A percentile compares a stretch with the other conserved stretches of the same genome.
Conservation (phyloP, 2,113 vertebrate species). For the Nipponia nippon region DNA sequence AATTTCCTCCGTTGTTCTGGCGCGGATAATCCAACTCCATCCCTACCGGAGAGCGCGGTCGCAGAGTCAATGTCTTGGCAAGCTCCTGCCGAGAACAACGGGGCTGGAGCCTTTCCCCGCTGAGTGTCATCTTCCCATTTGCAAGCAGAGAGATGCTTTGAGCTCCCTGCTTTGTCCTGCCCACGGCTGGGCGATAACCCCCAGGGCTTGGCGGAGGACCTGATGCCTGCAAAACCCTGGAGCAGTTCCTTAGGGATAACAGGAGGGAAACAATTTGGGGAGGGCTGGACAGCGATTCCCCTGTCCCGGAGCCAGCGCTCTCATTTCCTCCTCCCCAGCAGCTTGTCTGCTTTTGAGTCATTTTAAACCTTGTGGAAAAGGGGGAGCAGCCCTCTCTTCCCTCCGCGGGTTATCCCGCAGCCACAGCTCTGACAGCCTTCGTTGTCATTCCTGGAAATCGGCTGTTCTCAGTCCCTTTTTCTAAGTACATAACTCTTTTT, state of each 20-base stretch:
- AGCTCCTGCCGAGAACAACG: neutral
- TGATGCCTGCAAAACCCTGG: neutral
- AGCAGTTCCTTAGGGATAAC: neutral
- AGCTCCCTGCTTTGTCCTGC: neutral
- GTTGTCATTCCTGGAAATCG: neutral
- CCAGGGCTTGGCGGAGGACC: neutral
- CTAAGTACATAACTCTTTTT: neutral
- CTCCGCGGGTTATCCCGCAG: rapidly evolving
- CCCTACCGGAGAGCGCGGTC: rapidly evolving
- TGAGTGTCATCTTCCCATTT: neutral
- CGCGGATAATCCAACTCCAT: neutral
- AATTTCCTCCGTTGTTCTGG: neutral
- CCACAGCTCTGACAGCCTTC: neutral
- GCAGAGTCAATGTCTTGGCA: neutral
- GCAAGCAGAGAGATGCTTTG: neutral
- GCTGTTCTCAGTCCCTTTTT: neutral
- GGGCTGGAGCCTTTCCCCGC: neutral
- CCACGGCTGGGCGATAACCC: neutral
- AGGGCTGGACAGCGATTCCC: neutral
- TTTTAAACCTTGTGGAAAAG: neutral
- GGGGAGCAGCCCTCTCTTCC: neutral
- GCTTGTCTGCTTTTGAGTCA: neutral
- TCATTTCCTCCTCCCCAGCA: neutral
- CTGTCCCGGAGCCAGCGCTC: neutral
- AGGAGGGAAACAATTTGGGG: neutral